Conservation (phyloP, 2,888 invertebrate species). For the Empis stercorea region DNA sequence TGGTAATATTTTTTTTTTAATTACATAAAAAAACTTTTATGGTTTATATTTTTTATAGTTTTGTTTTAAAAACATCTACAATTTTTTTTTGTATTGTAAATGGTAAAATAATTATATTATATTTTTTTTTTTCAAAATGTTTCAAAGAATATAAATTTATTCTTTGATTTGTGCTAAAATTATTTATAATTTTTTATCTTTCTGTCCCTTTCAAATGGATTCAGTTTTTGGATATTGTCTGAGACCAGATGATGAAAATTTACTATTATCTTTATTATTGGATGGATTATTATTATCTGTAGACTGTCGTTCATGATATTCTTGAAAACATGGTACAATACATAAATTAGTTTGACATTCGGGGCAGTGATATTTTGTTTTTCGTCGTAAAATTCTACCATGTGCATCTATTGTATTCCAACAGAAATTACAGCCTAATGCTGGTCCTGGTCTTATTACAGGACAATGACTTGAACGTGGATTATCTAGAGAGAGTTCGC, state of each 20-base stretch:
- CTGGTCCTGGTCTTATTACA: slow-evolving; percentile 68
- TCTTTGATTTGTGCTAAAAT: too few species aligned
- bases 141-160: too few species aligned
- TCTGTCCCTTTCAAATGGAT: slow-evolving; percentile 26
- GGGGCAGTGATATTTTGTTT: slow-evolving; percentile 82
- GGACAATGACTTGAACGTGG: slow-evolving; percentile 69
- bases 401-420: slow-evolving; percentile 81
- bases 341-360: slow-evolving; percentile 81
- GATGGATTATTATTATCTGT: slow-evolving; percentile 24
- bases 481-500: slow-evolving; percentile 35
- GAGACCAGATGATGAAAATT: slow-evolving; percentile 12
- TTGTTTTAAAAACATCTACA: too few species aligned
- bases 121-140: too few species aligned
- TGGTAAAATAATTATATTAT: too few species aligned
- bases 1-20: too few species aligned
- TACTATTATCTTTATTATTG: slow-evolving; percentile 12
- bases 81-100: too few species aligned
- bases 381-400: slow-evolving; percentile 67
- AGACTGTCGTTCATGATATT: slow-evolving; percentile 57
- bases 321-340: slow-evolving; percentile 81
- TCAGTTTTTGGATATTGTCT: slow-evolving; percentile 34
- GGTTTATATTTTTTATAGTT: too few species aligned
- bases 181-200: too few species aligned
- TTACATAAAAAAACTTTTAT: too few species aligned
- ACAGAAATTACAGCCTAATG: slow-evolving; percentile 77